A percentile compares a stretch with the other conserved stretches of the same genome.
Evolutionary conservation across 2,797 vertebrate genomes (phyloP).

Genomic region (Coreius guichenoti): DNA sequence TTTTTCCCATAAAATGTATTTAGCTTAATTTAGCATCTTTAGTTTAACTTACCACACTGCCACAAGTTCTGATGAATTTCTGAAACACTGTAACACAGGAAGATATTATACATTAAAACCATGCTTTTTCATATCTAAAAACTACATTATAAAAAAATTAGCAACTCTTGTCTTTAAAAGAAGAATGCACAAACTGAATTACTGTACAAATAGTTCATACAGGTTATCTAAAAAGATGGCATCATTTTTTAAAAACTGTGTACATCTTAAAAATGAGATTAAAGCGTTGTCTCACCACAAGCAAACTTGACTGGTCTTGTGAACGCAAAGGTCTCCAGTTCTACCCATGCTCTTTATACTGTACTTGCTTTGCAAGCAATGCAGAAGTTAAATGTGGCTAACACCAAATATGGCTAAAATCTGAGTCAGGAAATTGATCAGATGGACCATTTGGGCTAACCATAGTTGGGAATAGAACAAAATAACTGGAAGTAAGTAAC

Average conservation of each 20-base stretch:
- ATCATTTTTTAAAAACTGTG: not conserved
- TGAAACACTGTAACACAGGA: not conserved
- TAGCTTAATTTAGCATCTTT: not conserved
- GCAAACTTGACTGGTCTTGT: not conserved
- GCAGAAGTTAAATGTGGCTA: conserved; percentile 20
- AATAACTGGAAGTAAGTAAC: not conserved
- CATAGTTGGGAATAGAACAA: not conserved
- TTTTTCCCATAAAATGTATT: not conserved
- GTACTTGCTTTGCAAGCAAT: conserved; percentile 8
- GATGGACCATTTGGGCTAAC: not conserved
- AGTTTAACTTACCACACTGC: not conserved
- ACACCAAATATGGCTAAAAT: conserved; percentile 4
- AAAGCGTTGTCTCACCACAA: not conserved
- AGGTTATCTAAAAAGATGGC: not conserved
- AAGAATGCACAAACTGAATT: not conserved
- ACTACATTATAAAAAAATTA: not conserved
- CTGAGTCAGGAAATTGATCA: not conserved
- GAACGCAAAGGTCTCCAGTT: not conserved
- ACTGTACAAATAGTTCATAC: not conserved
- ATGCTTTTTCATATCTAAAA: not conserved
- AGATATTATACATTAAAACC: not conserved
- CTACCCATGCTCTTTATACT: not conserved
- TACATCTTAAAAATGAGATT: not conserved
- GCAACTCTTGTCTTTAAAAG: not conserved
- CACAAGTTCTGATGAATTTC: not conserved